phyloP scores from a whole-genome alignment of 2,888 invertebrate genomes.

The Hanleya hanleyi region DNA sequence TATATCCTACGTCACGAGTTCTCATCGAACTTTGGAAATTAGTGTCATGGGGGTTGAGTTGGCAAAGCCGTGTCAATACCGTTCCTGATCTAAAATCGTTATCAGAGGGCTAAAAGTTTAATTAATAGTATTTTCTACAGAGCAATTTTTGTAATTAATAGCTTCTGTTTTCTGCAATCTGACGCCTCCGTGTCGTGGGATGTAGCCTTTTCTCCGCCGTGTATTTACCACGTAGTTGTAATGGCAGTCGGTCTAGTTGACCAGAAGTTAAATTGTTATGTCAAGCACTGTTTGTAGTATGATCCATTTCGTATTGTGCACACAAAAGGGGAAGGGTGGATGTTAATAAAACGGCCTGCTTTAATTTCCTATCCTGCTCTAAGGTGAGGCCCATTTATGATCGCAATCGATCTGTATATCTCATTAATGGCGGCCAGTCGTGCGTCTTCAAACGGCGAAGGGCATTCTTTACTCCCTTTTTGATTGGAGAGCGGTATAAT shows the following conservation, averaged over 20 bases:
- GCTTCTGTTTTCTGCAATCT: background rate
- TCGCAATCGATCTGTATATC: background rate
- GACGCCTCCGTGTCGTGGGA: background rate
- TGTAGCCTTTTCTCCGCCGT: background rate
- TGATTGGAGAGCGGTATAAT: background rate
- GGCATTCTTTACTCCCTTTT: background rate
- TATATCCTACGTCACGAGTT: no score
- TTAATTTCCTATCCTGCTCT: background rate
- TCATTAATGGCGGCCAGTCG: background rate
- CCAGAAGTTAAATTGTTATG: conserved; percentile 9
- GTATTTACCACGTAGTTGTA: background rate
- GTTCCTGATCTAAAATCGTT: background rate
- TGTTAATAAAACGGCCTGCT: conserved; percentile 3
- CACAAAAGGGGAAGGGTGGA: background rate
- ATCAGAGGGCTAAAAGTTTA: background rate
- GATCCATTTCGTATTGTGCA: background rate
- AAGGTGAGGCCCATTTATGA: background rate
- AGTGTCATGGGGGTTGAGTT: background rate
- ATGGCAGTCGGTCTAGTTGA: background rate
- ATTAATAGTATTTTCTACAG: conserved; percentile 2
- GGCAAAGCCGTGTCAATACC: conserved; percentile 1
- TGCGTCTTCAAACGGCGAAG: background rate
- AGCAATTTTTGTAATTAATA: conserved; percentile 5
- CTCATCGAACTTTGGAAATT: background rate
- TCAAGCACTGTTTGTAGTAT: conserved; percentile 5